Evolutionary conservation across 2,888 invertebrate genomes (phyloP).

Genomic region (Nomada lathburiana): DNA sequence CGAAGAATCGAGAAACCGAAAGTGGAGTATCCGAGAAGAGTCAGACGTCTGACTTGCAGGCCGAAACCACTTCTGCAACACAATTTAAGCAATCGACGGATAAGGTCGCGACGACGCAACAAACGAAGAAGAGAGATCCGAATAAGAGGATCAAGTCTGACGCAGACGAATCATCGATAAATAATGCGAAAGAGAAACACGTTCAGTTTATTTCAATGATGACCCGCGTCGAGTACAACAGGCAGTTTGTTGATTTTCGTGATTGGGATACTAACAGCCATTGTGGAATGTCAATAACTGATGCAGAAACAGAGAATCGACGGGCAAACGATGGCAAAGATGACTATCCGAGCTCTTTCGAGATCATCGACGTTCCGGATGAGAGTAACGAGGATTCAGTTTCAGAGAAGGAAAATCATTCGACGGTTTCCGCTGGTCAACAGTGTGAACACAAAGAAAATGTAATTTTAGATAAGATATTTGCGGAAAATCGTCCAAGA

Average conservation of each 20-base stretch:
- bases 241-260: not conserved
- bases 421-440: constrained; percentile 1
- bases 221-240: constrained; percentile 35
- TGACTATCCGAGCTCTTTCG: no score
- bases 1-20: not conserved
- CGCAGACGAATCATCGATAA: not conserved
- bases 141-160: not conserved
- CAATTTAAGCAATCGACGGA: not conserved
- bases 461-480: not conserved
- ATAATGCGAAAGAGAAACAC: not conserved
- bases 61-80: not conserved
- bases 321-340: not conserved
- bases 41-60: not conserved
- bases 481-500: not conserved
- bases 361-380: not conserved
- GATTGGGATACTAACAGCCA: not conserved
- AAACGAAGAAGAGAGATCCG: no score
- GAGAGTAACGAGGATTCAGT: not conserved
- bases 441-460: not conserved
- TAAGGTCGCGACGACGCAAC: not conserved
- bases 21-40: not conserved
- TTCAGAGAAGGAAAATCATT: constrained; percentile 13
- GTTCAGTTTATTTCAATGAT: constrained; percentile 46
- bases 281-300: not conserved
- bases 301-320: not conserved